Percentiles rank a stretch among this genome's conserved stretches.
Conservation (phyloP, 1,140 invertebrate species). For the Danaus melanippus region DNA sequence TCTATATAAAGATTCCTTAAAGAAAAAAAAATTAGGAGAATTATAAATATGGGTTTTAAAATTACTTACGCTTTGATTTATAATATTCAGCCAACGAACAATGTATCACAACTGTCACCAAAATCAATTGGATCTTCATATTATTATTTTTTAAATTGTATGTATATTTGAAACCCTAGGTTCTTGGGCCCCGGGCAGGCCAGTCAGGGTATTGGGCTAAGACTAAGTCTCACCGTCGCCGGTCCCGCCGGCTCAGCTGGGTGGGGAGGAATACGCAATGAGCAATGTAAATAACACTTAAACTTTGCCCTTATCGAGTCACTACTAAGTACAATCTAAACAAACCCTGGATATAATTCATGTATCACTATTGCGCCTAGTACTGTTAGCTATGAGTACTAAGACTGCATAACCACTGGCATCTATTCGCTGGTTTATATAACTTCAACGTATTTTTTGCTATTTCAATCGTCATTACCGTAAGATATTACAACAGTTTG, state of each 20-base stretch:
- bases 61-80: conserved; percentile 62
- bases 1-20: too few relatives aligned
- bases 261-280: conserved; percentile 56
- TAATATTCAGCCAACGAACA: conserved; percentile 47
- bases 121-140: conserved; percentile 53
- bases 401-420: conserved; percentile 7
- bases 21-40: background rate
- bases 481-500: background rate
- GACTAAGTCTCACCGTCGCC: conserved; percentile 39
- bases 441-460: conserved; percentile 6
- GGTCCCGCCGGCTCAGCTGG: conserved; percentile 28
- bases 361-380: conserved; percentile 5
- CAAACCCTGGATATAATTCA: conserved; percentile 5
- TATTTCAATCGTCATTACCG: too few relatives aligned
- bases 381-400: conserved; percentile 8
- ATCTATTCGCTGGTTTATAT: conserved; percentile 7
- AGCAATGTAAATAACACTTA: conserved; percentile 58
- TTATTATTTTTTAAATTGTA: conserved; percentile 17
- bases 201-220: conserved; percentile 39
- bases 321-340: conserved; percentile 3
- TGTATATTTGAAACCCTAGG: conserved; percentile 15
- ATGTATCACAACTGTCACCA: conserved; percentile 50
- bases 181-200: conserved; percentile 39
- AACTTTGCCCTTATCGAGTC: conserved; percentile 39
- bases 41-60: conserved; percentile 17